A percentile compares a stretch with the other conserved stretches of the same genome.
Evolutionary conservation across 1,140 invertebrate genomes (phyloP).

Genomic region (Drosophila aff.): DNA sequence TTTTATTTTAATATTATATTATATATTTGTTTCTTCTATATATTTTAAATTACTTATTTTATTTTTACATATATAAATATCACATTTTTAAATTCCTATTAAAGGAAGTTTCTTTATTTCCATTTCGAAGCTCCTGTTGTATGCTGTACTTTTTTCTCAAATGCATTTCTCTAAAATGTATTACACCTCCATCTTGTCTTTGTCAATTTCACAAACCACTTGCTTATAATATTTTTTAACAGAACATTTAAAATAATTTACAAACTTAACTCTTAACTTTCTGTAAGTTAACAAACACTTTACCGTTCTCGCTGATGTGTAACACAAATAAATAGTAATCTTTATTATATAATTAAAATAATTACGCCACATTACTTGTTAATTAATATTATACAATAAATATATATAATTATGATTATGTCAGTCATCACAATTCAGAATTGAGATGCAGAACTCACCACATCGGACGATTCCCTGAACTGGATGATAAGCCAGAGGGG

Average conservation of each 20-base stretch:
- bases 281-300: no score
- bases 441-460: slow-evolving; percentile 44
- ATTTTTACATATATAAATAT: not conserved
- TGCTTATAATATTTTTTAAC: not conserved
- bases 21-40: not conserved
- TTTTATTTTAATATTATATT: not conserved
- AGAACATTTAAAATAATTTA: not conserved
- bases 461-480: slow-evolving; percentile 5
- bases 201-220: not conserved
- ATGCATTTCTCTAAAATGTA: no score
- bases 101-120: no score
- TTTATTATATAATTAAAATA: not conserved
- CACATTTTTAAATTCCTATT: not conserved
- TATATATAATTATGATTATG: slow-evolving; percentile 24
- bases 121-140: no score
- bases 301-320: not conserved
- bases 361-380: slow-evolving; percentile 11
- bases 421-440: slow-evolving; percentile 25
- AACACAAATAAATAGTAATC: not conserved
- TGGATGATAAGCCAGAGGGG: slow-evolving; percentile 23
- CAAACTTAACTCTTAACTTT: not conserved
- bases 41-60: not conserved
- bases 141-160: no score
- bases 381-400: slow-evolving; percentile 29
- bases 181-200: not conserved